A percentile compares a stretch with the other conserved stretches of the same genome.
Evolutionary conservation across 1,140 invertebrate genomes (phyloP).

Genomic region (Drosophila leontia): DNA sequence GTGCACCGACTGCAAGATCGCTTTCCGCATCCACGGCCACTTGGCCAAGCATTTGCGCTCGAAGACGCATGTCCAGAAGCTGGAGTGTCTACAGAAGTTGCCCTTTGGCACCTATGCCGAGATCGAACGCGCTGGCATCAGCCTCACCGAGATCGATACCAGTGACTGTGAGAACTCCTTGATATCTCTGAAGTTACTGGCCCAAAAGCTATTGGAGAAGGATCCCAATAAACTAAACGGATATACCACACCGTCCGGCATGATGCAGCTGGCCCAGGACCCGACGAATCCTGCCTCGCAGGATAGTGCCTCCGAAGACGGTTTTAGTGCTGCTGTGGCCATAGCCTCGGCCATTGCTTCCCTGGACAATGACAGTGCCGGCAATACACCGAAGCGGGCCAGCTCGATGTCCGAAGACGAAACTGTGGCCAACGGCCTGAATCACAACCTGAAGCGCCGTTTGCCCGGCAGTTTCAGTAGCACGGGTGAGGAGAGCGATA

Average conservation of each 20-base stretch:
- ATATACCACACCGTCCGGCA: slow-evolving; percentile 79
- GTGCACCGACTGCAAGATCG: slow-evolving; percentile 97
- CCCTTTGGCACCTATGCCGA: slow-evolving; percentile 98
- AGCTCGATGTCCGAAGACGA: slow-evolving; percentile 82
- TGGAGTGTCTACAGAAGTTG: slow-evolving; percentile 96
- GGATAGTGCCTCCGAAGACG: slow-evolving; percentile 81
- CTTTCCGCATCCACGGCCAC: slow-evolving; percentile 98
- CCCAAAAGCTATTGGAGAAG: slow-evolving; percentile 93
- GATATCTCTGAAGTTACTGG: slow-evolving; percentile 91
- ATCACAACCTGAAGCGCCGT: slow-evolving; percentile 67
- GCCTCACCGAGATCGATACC: slow-evolving; percentile 96
- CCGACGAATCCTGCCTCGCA: slow-evolving; percentile 58
- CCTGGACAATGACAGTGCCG: slow-evolving; percentile 78
- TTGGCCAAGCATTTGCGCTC: slow-evolving; percentile 98
- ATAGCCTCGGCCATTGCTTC: slow-evolving; percentile 78
- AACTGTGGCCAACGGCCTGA: slow-evolving; percentile 56
- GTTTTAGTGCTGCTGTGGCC: slow-evolving; percentile 76
- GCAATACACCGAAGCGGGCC: slow-evolving; percentile 72
- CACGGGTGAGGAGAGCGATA: slow-evolving; percentile 81
- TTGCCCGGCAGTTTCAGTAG: slow-evolving; percentile 76
- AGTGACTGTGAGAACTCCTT: slow-evolving; percentile 97
- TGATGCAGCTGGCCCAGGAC: slow-evolving; percentile 55
- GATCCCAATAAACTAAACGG: slow-evolving; percentile 87
- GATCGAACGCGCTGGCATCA: slow-evolving; percentile 95
- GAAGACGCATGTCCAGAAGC: slow-evolving; percentile 98